Evolutionary conservation across 2,888 invertebrate genomes (phyloP).

Genomic region (Erannis defoliaria): DNA sequence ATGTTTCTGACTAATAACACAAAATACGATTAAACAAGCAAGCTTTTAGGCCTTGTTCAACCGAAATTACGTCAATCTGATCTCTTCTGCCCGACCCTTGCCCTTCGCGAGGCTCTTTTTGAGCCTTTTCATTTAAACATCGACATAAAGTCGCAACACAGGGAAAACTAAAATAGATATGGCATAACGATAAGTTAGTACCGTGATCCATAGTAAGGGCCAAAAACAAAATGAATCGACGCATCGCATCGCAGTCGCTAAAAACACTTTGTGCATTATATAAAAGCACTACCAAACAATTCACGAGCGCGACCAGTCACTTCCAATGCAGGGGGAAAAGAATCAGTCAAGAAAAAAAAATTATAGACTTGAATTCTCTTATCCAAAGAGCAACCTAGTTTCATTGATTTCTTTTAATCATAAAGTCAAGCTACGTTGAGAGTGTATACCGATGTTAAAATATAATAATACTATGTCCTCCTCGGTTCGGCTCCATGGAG

Average conservation of each 20-base stretch:
- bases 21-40: background rate
- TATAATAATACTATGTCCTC: background rate
- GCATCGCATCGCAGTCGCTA: too few species aligned
- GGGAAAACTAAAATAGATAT: background rate
- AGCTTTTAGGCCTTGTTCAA: slow-evolving; percentile 7
- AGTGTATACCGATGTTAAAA: too few species aligned
- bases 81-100: slow-evolving; percentile 1
- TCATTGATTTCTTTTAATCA: too few species aligned
- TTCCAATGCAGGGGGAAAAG: too few species aligned
- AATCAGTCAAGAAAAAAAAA: too few species aligned
- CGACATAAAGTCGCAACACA: slow-evolving; percentile 8
- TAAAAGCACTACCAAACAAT: too few species aligned
- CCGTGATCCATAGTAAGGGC: background rate
- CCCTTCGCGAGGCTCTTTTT: slow-evolving; percentile 8
- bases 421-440: too few species aligned
- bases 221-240: too few species aligned
- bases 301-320: too few species aligned
- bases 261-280: too few species aligned
- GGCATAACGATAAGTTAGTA: background rate
- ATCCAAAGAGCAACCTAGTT: too few species aligned
- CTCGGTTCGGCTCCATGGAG: background rate
- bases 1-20: background rate
- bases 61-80: slow-evolving; percentile 6
- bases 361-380: too few species aligned
- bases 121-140: slow-evolving; percentile 16